phyloP scores from a whole-genome alignment of 2,797 vertebrate species.

The Rhinichthys osculus region DNA sequence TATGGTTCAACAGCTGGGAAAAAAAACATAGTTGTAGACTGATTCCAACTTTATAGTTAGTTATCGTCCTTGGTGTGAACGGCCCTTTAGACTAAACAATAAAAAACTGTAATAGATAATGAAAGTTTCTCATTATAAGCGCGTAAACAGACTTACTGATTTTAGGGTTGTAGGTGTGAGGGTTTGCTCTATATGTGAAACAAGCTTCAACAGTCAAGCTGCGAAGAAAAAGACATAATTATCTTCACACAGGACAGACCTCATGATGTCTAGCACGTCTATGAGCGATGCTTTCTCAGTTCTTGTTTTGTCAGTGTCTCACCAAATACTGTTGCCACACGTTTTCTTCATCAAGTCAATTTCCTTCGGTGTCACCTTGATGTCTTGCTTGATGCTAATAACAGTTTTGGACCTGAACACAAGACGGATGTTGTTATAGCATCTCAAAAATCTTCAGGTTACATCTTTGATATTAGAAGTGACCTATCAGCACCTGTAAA shows the following conservation, averaged over 20 bases:
- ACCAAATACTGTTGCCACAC: conserved; percentile 80
- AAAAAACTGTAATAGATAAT: not conserved
- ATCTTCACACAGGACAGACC: not conserved
- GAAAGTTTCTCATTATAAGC: not conserved
- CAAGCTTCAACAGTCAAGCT: conserved; percentile 89
- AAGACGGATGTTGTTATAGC: not conserved
- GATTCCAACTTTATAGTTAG: not conserved
- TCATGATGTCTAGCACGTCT: not conserved
- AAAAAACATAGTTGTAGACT: too few relatives aligned
- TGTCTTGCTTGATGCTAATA: conserved; percentile 83
- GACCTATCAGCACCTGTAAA: conserved; percentile 86
- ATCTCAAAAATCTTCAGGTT: not conserved
- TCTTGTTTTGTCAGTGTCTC: conserved; percentile 22
- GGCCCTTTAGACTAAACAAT: not conserved
- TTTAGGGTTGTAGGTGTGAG: conserved; percentile 80
- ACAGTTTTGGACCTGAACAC: conserved; percentile 86
- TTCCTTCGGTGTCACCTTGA: conserved; percentile 85
- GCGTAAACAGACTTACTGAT: conserved; percentile 83
- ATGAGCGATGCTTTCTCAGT: not conserved
- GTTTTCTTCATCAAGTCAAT: conserved; percentile 87
- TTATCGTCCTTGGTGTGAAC: not conserved
- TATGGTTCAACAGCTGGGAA: not conserved
- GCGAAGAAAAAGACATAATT: conserved; percentile 58
- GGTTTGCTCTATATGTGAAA: conserved; percentile 88
- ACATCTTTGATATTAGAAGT: not conserved